Evolutionary conservation across 2,113 vertebrate genomes (phyloP), one percentile per base, ranked within the genome.

Genomic region (Chunga burmeisteri): DNA sequence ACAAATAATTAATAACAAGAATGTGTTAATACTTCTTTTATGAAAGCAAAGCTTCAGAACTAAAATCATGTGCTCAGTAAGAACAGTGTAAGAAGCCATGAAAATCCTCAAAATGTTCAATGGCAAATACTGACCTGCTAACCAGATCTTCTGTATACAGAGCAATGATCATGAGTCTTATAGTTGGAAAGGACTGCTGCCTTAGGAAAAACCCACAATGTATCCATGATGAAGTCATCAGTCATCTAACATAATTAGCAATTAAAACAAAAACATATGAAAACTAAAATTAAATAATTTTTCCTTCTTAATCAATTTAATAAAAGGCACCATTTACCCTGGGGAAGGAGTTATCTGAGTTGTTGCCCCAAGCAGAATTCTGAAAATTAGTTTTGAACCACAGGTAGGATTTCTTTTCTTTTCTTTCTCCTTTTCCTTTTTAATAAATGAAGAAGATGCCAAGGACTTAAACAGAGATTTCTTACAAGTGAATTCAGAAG

Each of bases 241-340:
- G n/a, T 56, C 44, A 77, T 52, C 16, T 90, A 94, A 96, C 29
- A 63, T 62, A 96, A 95, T 87, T 91, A 98, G 38, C 21, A 91
- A 36, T 66, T 65, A 36, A 91, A 96, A 67, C 58, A 96, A 88
- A 87, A 53, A 20, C 34, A 72, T 47, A 79, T 47, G 80, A 91
- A 95, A 97, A 68, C 11, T 56, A 83, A 80, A 91, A 93, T 88
- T 75, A 71, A 72, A 84, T 81, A 2, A 21, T 77, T 81, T 79
- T 83, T 75, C 18, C 56, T 94, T 88, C 86, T 82, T 72, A 94
- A 96, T 94, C 78, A 72, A 46, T 61, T 94, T 91, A 86, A 88
- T 90, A 88, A 83, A 93, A 96, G 50, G 3, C 20, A 93, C 9
- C 1, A 77, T 81, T 88, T 50, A 30, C 32, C 85, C 19, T 73